Evolutionary conservation across 2,113 vertebrate genomes (phyloP).

Genomic region (Daubentonia madagascariensis): DNA sequence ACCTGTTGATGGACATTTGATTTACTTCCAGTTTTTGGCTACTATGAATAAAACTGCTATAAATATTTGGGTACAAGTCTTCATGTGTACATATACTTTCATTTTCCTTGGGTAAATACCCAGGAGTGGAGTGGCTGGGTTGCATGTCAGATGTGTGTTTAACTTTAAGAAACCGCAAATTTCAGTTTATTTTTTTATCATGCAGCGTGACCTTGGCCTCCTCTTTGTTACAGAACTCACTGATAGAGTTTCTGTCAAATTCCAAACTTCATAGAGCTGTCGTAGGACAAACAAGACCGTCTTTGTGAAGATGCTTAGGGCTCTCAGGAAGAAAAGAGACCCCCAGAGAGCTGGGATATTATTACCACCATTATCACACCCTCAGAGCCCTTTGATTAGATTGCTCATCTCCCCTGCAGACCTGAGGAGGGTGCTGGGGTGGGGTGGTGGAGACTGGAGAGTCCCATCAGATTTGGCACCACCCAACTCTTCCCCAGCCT

Average conservation of each 20-base stretch:
- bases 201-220: not conserved
- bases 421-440: not conserved
- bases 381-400: not conserved
- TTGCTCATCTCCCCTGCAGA: not conserved
- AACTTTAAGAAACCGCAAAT: not conserved
- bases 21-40: not conserved
- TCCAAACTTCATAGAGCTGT: not conserved
- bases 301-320: not conserved
- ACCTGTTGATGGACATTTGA: not conserved
- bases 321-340: not conserved
- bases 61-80: not conserved
- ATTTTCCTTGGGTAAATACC: not conserved
- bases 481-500: not conserved
- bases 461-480: fast-evolving
- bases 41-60: not conserved
- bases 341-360: not conserved
- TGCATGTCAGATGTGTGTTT: not conserved
- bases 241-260: not conserved
- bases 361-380: not conserved
- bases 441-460: not conserved
- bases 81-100: not conserved
- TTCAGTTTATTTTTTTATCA: not conserved
- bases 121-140: not conserved
- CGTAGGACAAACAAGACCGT: not conserved
- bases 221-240: not conserved